Evolutionary conservation across 2,113 vertebrate genomes (phyloP).

Genomic region (Gymnocephalus cernua): DNA sequence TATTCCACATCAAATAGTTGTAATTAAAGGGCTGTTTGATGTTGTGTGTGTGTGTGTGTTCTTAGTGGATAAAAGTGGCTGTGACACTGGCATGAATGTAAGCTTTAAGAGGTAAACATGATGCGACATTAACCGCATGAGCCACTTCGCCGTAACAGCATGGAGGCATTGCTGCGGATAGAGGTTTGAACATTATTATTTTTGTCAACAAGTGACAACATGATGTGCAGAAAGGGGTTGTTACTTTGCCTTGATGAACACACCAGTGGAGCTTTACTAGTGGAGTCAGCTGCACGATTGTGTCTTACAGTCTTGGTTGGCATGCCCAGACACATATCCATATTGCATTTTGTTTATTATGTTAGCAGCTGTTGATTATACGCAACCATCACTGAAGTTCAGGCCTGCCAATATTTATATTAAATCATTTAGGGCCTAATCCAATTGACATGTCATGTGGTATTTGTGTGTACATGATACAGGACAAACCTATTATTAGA

Average conservation of each 20-base stretch:
- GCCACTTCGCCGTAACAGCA: constrained; percentile 16
- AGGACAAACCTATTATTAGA: not conserved
- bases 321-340: constrained; percentile 42
- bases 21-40: constrained; percentile 27
- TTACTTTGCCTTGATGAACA: constrained; percentile 30
- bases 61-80: not conserved
- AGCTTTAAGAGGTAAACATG: constrained; percentile 32
- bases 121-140: constrained; percentile 16
- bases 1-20: constrained; percentile 29
- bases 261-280: not conserved
- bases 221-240: constrained; percentile 23
- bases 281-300: constrained; percentile 11
- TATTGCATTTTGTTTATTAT: not conserved
- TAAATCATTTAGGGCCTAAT: not conserved
- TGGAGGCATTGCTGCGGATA: constrained; percentile 16
- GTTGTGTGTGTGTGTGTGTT: not conserved
- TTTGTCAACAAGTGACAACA: constrained; percentile 61
- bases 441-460: not conserved
- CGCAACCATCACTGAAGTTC: not conserved
- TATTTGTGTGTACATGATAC: not conserved
- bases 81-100: not conserved
- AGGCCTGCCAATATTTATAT: not conserved
- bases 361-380: not conserved
- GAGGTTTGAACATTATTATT: constrained; percentile 50
- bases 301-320: constrained; percentile 9